Conservation (phyloP, 2,888 invertebrate species). For the Mechanitis messenoides region DNA sequence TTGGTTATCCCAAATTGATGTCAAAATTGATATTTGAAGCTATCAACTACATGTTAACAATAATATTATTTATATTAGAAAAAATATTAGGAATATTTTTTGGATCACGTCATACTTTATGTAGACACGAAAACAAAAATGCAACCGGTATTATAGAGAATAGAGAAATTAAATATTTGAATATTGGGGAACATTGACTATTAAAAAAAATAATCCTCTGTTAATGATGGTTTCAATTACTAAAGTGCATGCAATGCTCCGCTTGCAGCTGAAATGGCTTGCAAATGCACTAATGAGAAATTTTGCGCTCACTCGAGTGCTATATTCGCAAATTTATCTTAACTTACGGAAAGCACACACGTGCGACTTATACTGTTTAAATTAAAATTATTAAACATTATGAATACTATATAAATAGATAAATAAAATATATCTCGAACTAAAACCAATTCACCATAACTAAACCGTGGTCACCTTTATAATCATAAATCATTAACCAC, state of each 20-base stretch:
- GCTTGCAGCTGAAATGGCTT: conserved; percentile 19
- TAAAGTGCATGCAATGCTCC: conserved; percentile 15
- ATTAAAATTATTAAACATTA: neutral
- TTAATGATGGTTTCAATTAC: conserved; percentile 15
- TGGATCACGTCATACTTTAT: too few species aligned
- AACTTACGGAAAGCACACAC: neutral
- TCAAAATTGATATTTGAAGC: too few species aligned
- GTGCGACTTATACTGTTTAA: neutral
- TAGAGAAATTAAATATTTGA: too few species aligned
- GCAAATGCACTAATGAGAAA: conserved; percentile 30
- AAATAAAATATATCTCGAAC: neutral
- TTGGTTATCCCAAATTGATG: too few species aligned
- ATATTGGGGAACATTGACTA: too few species aligned
- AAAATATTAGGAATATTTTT: too few species aligned
- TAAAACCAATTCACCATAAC: neutral
- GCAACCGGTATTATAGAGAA: too few species aligned
- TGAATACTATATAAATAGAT: neutral
- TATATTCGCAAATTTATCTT: neutral
- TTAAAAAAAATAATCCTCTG: neutral
- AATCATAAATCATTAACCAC: conserved; percentile 1
- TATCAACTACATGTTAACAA: too few species aligned
- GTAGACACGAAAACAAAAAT: too few species aligned
- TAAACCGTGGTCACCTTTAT: neutral
- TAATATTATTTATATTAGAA: too few species aligned
- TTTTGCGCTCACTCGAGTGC: conserved; percentile 31